Evolutionary conservation across 2,888 invertebrate species (phyloP).

Genomic region (Sialis fuliginosa): DNA sequence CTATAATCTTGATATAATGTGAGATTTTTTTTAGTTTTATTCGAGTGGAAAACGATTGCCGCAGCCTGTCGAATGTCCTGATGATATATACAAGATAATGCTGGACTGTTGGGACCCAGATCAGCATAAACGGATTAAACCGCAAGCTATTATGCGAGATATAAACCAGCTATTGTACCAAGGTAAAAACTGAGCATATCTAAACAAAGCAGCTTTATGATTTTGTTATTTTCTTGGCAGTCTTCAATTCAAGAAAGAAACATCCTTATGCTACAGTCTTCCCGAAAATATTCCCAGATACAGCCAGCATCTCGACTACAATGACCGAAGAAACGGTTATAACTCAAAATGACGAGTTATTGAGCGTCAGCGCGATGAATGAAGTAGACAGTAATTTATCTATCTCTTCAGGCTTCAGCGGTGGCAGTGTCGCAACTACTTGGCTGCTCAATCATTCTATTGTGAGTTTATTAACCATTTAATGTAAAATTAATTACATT

Average conservation of each 20-base stretch:
- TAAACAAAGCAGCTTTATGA: background rate
- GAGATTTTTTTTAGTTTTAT: conserved; percentile 35
- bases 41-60: conserved; percentile 46
- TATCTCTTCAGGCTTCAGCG: conserved; percentile 13
- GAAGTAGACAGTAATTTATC: conserved; percentile 16
- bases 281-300: conserved; percentile 21
- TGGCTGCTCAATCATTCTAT: conserved; percentile 1
- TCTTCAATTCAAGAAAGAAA: conserved; percentile 39
- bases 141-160: conserved; percentile 73
- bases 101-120: conserved; percentile 65
- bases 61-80: conserved; percentile 50
- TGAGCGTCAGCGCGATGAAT: conserved; percentile 12
- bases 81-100: conserved; percentile 59
- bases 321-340: conserved; percentile 11
- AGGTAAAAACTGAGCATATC: conserved; percentile 25
- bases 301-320: conserved; percentile 14
- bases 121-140: conserved; percentile 52
- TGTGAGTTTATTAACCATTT: background rate
- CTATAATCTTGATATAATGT: background rate
- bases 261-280: conserved; percentile 39
- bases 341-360: conserved; percentile 11
- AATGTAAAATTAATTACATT: background rate
- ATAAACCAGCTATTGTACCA: conserved; percentile 63
- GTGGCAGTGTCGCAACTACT: conserved; percentile 8
- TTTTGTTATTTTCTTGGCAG: conserved; percentile 18